Conservation (phyloP, 2,797 vertebrate species). For the Sorex maritimensis region DNA sequence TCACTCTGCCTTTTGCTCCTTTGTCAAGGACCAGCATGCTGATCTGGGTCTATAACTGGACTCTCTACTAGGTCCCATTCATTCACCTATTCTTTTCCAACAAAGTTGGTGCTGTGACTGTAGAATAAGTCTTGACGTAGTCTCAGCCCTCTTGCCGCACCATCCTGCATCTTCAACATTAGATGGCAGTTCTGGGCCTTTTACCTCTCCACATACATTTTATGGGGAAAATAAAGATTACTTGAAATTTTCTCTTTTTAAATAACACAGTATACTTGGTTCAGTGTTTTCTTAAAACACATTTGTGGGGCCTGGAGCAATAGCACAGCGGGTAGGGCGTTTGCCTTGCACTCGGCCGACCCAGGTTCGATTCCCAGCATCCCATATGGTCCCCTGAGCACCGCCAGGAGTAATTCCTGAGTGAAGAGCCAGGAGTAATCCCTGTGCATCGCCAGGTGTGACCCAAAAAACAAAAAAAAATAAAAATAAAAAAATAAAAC, state of each 20-base stretch:
- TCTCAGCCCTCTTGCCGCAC: background rate
- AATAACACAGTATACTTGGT: conserved; percentile 4
- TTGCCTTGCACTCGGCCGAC: too few relatives aligned
- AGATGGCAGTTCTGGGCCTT: conserved; percentile 24
- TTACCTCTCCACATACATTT: conserved; percentile 9
- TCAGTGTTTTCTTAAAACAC: conserved; percentile 50
- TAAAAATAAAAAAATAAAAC: background rate
- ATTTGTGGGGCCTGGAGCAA: background rate
- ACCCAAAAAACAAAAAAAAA: too few relatives aligned
- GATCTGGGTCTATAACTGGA: background rate
- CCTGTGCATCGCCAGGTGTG: too few relatives aligned
- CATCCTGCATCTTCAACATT: conserved; percentile 16
- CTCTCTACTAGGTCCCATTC: background rate
- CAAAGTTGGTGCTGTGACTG: background rate
- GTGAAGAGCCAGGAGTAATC: too few relatives aligned
- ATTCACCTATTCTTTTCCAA: background rate
- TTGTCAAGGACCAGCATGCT: conserved; percentile 24
- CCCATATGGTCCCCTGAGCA: too few relatives aligned
- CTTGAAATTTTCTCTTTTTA: conserved; percentile 8
- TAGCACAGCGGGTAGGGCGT: too few relatives aligned
- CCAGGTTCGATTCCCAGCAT: too few relatives aligned
- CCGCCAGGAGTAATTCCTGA: too few relatives aligned
- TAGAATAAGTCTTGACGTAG: conserved; percentile 2
- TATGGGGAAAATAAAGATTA: conserved; percentile 36
- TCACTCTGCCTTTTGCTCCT: background rate